Evolutionary conservation across 2,888 invertebrate species (phyloP), one percentile per base, ranked within the genome.

Genomic region (Temnothorax rugatulus): DNA sequence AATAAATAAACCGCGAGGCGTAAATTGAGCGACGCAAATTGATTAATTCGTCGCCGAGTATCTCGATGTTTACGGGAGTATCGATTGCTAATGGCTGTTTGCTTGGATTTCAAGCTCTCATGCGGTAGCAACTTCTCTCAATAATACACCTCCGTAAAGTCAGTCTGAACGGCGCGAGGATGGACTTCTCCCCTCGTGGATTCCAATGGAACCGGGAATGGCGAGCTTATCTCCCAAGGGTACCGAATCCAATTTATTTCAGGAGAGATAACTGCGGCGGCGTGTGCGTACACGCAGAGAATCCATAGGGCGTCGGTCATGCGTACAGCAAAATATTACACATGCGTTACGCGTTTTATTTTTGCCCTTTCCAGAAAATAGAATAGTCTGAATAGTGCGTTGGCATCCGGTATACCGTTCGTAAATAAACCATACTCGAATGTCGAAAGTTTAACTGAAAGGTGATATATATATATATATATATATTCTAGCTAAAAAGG

Each of bases 11-110:
- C 34, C 15, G 15, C 66, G 34, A 66, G 4, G 9, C 68, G 64
- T 59, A 82, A 90, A 87, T 82, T 74, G 71, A 85, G 54, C 68
- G 82, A 84, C 18, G 21, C 59, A 71, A 90, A 89, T 89, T 90
- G 87, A 90, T 90, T 85, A 86, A 84, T 83, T 83, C 83, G 68
- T 85, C 84, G 66, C 47, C 75, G 41, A 76, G 54, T 47, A 57
- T 74, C 47, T 63, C 82, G 34, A 76, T 90, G 85, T 90, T 89
- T 90, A 89, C 85, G 69, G 61, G 82, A 77, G 82, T 90, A 90
- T 90, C 88, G 86, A 90, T 90, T 90, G 84, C 90, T 89, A 89
- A 90, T 90, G 84, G 84, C 74, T 81, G 85, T 86, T 90, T 86
- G 86, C 77, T 69, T 75, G 86, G 83, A 84, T 86, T 86, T 86